Conservation (phyloP, 2,113 vertebrate species). For the Phrynocephalus versicolor region DNA sequence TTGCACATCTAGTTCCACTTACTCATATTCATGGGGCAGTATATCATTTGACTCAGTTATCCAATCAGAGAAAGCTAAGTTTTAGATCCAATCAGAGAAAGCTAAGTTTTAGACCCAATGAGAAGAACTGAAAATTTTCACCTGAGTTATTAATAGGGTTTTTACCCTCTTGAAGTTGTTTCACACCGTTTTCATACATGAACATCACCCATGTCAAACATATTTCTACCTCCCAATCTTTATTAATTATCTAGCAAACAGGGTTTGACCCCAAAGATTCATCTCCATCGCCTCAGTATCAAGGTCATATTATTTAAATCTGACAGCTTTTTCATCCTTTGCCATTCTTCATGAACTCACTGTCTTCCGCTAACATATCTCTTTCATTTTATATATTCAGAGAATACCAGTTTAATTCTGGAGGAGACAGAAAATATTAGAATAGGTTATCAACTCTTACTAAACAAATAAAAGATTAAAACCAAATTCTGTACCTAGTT, state of each 20-base stretch:
- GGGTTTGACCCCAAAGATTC: background rate
- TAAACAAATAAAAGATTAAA: background rate
- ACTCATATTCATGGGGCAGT: background rate
- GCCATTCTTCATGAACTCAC: background rate
- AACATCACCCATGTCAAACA: background rate
- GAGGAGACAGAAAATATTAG: background rate
- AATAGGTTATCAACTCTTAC: background rate
- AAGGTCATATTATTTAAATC: background rate
- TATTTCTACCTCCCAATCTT: background rate
- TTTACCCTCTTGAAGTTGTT: background rate
- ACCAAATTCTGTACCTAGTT: background rate
- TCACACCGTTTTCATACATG: background rate
- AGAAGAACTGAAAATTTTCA: background rate
- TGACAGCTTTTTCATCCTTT: background rate
- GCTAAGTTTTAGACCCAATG: background rate
- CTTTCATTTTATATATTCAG: background rate
- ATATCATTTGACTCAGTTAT: background rate
- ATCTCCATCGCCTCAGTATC: background rate
- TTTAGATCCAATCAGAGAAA: background rate
- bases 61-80: background rate
- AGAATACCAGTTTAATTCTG: background rate
- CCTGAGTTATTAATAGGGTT: background rate
- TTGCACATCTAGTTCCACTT: background rate
- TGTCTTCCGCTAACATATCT: background rate
- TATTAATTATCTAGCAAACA: background rate